Evolutionary conservation across 1,140 invertebrate genomes (phyloP).

Genomic region (Neodiprion fabricii): DNA sequence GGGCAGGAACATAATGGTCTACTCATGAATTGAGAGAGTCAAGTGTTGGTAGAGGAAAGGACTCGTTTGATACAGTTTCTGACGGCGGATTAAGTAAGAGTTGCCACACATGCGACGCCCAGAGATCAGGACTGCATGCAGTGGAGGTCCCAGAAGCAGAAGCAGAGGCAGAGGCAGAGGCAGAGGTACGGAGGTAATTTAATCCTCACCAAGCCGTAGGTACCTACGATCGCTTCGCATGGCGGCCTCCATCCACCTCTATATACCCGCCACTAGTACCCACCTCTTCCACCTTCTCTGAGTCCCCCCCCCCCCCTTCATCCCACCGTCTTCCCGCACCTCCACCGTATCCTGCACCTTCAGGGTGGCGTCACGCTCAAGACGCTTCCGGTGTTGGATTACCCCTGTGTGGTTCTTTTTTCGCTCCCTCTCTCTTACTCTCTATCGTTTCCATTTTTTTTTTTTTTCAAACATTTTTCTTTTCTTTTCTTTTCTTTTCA

Average conservation of each 20-base stretch:
- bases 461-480: neutral
- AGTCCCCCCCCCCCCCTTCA: constrained; percentile 17
- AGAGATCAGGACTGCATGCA: constrained; percentile 19
- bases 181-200: constrained; percentile 32
- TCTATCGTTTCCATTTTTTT: neutral
- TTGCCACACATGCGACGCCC: constrained; percentile 35
- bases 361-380: constrained; percentile 63
- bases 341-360: constrained; percentile 57
- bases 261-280: neutral
- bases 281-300: constrained; percentile 36
- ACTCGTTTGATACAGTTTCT: constrained; percentile 42
- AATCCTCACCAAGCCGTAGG: constrained; percentile 38
- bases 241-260: constrained; percentile 1
- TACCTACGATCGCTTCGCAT: constrained; percentile 32
- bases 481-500: neutral
- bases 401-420: constrained; percentile 35
- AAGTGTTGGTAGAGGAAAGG: constrained; percentile 37
- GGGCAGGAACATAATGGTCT: no score
- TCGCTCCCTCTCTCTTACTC: neutral
- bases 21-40: constrained; percentile 22
- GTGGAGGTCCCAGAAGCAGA: constrained; percentile 16
- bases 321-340: constrained; percentile 21
- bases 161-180: neutral
- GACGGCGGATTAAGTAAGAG: constrained; percentile 45
- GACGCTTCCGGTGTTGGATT: constrained; percentile 63